phyloP scores from a whole-genome alignment of 53 echinoderm and acorn worm species.

The Paracentrotus lividus region DNA sequence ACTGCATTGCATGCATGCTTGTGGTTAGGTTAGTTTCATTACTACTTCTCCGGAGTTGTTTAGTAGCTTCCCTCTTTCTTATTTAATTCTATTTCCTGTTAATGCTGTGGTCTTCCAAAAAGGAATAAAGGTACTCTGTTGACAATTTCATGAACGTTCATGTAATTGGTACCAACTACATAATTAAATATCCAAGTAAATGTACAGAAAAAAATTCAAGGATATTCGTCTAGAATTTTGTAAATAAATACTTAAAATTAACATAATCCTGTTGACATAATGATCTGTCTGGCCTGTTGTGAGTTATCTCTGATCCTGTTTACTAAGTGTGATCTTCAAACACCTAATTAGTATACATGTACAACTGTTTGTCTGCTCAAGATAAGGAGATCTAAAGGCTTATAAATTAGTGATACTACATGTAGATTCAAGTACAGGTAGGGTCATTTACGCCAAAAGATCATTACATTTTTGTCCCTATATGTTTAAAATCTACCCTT shows the following conservation, averaged over 20 bases:
- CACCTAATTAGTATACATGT: constrained; percentile 26
- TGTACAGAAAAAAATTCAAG: neutral
- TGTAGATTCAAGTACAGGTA: neutral
- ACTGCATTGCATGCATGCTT: constrained; percentile 38
- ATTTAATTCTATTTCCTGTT: neutral
- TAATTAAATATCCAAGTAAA: neutral
- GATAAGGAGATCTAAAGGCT: neutral
- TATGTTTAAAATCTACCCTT: neutral
- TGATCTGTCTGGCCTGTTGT: neutral
- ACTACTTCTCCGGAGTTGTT: neutral
- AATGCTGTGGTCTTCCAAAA: too few species aligned
- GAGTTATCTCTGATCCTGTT: neutral
- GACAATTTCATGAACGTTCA: too few species aligned
- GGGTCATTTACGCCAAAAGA: neutral
- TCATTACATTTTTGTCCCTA: neutral
- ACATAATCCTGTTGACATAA: neutral
- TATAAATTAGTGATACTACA: neutral
- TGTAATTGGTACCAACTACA: too few species aligned
- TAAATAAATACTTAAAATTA: neutral
- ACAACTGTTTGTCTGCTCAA: neutral
- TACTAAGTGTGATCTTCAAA: constrained; percentile 7
- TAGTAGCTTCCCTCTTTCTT: neutral
- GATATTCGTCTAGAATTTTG: neutral
- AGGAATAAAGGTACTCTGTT: too few species aligned
- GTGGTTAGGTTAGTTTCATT: neutral